Conservation (phyloP, 2,888 invertebrate genomes). For the Leptarthrus brevirostris region DNA sequence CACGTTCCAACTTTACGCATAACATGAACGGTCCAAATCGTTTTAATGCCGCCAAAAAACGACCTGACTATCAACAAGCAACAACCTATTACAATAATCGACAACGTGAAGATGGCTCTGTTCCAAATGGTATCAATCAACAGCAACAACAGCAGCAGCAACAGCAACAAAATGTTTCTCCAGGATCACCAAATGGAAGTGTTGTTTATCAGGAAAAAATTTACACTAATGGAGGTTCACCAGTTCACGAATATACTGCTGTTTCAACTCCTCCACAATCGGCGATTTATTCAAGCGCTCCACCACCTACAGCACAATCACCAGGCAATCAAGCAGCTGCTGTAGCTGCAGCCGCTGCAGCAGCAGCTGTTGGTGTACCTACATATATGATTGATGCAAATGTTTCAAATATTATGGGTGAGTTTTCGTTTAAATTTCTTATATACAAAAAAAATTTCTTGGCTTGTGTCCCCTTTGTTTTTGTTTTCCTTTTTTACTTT, state of each 20-base stretch:
- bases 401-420: conserved; percentile 55
- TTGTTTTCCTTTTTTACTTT: background rate
- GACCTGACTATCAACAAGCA: conserved; percentile 47
- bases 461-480: background rate
- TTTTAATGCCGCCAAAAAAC: conserved; percentile 49
- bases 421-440: background rate
- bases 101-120: background rate
- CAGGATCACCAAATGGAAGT: conserved; percentile 39
- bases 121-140: background rate
- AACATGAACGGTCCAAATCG: conserved; percentile 46
- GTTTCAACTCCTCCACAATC: conserved; percentile 11
- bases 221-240: conserved; percentile 20
- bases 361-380: conserved; percentile 21
- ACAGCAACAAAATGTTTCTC: conserved; percentile 29
- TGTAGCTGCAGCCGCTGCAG: conserved; percentile 27
- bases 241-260: conserved; percentile 26
- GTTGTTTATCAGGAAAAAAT: conserved; percentile 20
- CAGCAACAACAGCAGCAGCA: conserved; percentile 32
- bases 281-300: conserved; percentile 6
- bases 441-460: background rate
- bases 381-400: conserved; percentile 51
- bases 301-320: background rate
- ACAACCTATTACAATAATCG: conserved; percentile 45
- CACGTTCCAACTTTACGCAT: conserved; percentile 6
- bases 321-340: conserved; percentile 25